Conservation (phyloP, 2,113 vertebrate genomes). For the Gymnocephalus cernua region DNA sequence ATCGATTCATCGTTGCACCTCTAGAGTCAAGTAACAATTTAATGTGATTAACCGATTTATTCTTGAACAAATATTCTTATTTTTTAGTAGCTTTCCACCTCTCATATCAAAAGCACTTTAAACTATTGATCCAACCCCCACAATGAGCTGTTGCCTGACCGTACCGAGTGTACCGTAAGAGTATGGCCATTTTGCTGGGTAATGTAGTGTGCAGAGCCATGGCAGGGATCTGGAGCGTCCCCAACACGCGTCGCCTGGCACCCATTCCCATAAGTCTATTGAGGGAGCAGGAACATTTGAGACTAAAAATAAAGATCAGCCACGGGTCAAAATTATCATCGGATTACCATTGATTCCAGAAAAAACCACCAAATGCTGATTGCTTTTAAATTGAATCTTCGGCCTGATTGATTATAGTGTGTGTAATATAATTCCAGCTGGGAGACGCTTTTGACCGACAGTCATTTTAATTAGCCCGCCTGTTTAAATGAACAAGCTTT, state of each 20-base stretch:
- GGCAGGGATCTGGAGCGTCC: conserved; percentile 32
- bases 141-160: conserved; percentile 73
- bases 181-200: conserved; percentile 77
- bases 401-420: conserved; percentile 78
- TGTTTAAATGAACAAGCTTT: conserved; percentile 69
- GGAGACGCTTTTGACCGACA: conserved; percentile 71
- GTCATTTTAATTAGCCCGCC: conserved; percentile 77
- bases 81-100: background rate
- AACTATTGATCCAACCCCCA: conserved; percentile 86
- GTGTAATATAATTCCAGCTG: conserved; percentile 73
- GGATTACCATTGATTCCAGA: conserved; percentile 82
- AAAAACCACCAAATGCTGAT: conserved; percentile 78
- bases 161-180: conserved; percentile 82
- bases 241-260: conserved; percentile 34
- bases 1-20: too few relatives aligned
- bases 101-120: conserved; percentile 81
- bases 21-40: background rate
- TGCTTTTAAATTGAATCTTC: conserved; percentile 84
- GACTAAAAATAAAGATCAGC: conserved; percentile 65
- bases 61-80: background rate
- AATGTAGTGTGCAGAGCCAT: conserved; percentile 41
- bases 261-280: conserved; percentile 32
- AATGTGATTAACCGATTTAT: background rate
- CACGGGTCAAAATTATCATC: conserved; percentile 82
- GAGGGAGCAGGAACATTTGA: conserved; percentile 39